These are phyloP conservation scores for Cecidostiba fungosa DNA, from an alignment of 2,888 invertebrate genomes.

Conservation along the genomic window DNA sequence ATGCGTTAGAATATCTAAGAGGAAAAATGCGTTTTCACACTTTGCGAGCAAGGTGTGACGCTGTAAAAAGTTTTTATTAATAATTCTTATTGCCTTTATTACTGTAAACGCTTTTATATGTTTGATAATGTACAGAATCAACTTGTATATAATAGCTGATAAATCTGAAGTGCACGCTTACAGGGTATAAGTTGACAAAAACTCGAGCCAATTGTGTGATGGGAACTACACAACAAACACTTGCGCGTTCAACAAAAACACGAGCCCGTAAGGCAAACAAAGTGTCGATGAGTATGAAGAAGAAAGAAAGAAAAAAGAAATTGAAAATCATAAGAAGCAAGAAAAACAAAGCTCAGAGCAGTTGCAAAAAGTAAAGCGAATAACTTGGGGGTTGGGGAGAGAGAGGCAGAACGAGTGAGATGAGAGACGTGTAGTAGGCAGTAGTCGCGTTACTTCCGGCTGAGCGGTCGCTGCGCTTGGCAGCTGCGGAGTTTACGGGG, in stretches of 20 bases:
- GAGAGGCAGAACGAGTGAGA: conserved; percentile 62
- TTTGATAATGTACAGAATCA: neutral
- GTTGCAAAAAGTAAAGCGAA: conserved; percentile 46
- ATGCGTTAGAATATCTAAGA: conserved; percentile 13
- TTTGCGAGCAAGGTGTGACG: neutral
- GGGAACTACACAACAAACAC: too few relatives aligned
- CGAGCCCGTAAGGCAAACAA: conserved; percentile 9
- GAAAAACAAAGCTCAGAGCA: conserved; percentile 43
- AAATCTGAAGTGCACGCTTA: neutral
- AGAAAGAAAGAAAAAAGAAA: conserved; percentile 26
- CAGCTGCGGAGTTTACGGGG: conserved; percentile 79
- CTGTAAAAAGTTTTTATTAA: neutral
- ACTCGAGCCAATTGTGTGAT: neutral
- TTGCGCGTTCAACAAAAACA: too few relatives aligned
- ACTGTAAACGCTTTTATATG: neutral
- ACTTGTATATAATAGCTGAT: neutral
- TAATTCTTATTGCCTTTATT: neutral
- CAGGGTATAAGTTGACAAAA: neutral
- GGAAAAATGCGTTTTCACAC: conserved; percentile 12
- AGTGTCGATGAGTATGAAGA: conserved; percentile 11
- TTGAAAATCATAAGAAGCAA: conserved; percentile 52
- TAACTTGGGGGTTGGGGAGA: conserved; percentile 28
- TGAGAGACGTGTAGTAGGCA: conserved; percentile 78
- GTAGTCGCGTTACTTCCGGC: conserved; percentile 80
- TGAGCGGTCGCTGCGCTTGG: conserved; percentile 79